These are phyloP conservation scores for Eupithecia pulchellata DNA, from an alignment of 2,888 invertebrate species.

Conservation along the genomic window DNA sequence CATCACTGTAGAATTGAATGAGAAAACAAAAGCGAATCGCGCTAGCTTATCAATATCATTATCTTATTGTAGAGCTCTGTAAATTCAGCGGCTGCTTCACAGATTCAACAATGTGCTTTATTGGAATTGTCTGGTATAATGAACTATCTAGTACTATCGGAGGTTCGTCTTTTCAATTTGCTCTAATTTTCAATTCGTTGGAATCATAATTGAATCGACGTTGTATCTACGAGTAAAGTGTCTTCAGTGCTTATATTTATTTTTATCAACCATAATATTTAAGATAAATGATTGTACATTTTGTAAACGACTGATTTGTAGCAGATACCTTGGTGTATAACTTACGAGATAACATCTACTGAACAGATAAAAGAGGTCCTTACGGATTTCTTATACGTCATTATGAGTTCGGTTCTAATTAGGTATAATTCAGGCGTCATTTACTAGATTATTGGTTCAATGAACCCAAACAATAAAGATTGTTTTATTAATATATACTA, in stretches of 20 bases:
- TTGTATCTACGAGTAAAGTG: not conserved
- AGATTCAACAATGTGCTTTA: not conserved
- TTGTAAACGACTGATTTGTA: not conserved
- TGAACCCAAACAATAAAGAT: slow-evolving; percentile 44
- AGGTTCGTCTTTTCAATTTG: not conserved
- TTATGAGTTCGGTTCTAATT: slow-evolving; percentile 13
- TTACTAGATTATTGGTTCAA: slow-evolving; percentile 36
- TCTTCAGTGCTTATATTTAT: not conserved
- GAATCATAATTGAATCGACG: not conserved
- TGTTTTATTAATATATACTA: slow-evolving; percentile 78
- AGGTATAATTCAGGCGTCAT: slow-evolving; percentile 22
- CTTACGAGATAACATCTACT: not conserved
- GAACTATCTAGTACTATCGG: not conserved
- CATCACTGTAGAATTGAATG: too few relatives aligned
- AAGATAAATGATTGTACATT: not conserved
- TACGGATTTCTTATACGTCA: too few relatives aligned
- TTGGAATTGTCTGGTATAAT: not conserved
- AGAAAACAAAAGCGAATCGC: too few relatives aligned
- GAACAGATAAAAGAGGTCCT: not conserved
- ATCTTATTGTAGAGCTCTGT: not conserved
- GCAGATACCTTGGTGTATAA: not conserved
- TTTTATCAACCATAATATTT: not conserved
- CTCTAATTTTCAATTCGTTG: not conserved
- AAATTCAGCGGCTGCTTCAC: not conserved
- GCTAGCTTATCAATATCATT: too few relatives aligned